Base-by-base conservation (phyloP, 2,797 vertebrate species). In the Emydoidea blandingii region DNA sequence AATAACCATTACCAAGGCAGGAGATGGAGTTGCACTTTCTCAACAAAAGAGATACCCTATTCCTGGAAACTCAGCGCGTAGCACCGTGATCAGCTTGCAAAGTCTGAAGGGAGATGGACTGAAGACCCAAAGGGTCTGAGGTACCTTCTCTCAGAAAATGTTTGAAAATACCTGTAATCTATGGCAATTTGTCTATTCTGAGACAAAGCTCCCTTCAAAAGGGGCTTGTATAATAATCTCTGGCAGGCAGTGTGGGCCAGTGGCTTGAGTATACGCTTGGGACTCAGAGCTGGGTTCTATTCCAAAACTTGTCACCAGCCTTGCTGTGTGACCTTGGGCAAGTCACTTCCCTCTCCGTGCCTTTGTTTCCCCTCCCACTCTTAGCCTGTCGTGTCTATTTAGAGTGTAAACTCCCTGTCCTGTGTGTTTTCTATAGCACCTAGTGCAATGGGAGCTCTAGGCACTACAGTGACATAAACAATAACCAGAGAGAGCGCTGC, bases 131-230 rank as follows among this genome's bases (percentile, higher is more conserved):
- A 72, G n/a, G 90, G 49, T 14, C 65, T 12, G 16, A 4, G 86
- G 54, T 52, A 79, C 0, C 11, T 5, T 49, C 27, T 91, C 65
- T 80, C 91, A 92, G 44, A 65, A 92, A 56, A 59, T 44, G 6
- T 34, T 29, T 90, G 41, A 37, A 0, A 2, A 0, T 23, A 1
- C 4, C 37, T 49, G 23, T 84, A 12, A 41, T 5, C 4, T 25
- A 1, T 88, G 86, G 78, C 31, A 79, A 1, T 57, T 79, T 41
- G 85, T 29, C 68, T 86, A 10, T 2, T 95, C 31, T 27, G 23
- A 50, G 49, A 37, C 83, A 53, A 34, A 0, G 2, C 49, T 88
- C 12, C 1, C 65, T n/a, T 9, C 25, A 34, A 47, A 29, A 88
- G 56, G 0, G 34, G 25, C n/a, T 92, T 68, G 52, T 53, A 27